A percentile compares a stretch with the other conserved stretches of the same genome.
These are phyloP conservation scores for Poeciliopsis retropinna DNA, from an alignment of 2,113 vertebrate species.

Conservation along the genomic window DNA sequence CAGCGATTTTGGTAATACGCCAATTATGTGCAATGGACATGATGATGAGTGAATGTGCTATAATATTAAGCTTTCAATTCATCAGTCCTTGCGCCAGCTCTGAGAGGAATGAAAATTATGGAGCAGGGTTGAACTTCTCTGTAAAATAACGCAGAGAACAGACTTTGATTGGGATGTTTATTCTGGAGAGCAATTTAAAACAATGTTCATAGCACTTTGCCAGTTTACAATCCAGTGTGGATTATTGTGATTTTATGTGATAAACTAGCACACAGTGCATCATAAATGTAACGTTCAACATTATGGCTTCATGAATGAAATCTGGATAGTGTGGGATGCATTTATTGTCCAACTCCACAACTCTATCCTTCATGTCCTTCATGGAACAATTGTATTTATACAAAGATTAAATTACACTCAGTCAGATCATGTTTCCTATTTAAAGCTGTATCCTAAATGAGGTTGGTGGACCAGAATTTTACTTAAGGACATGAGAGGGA, in stretches of 20 bases:
- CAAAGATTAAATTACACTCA: too few relatives aligned
- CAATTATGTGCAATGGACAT: constrained; percentile 24
- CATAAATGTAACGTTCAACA: neutral
- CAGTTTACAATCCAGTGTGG: neutral
- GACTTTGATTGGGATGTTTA: neutral
- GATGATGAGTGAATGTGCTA: constrained; percentile 14
- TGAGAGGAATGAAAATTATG: constrained; percentile 6
- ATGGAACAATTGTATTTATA: too few relatives aligned
- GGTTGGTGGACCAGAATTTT: too few relatives aligned
- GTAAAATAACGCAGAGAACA: neutral
- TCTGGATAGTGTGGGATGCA: neutral
- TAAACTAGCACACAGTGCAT: neutral
- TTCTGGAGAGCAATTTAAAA: neutral
- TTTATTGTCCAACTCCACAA: neutral
- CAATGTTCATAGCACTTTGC: neutral
- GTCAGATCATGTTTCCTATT: too few relatives aligned
- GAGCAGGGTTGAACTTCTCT: constrained; percentile 9
- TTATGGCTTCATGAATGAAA: neutral
- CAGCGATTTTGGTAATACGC: constrained; percentile 11
- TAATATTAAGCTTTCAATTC: constrained; percentile 22
- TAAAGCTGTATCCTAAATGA: too few relatives aligned
- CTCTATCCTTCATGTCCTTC: too few relatives aligned
- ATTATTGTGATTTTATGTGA: neutral
- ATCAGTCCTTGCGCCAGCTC: constrained; percentile 1
- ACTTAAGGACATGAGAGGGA: neutral